Conservation (phyloP, 2,113 vertebrate genomes). For the Pygathrix nemaeus region DNA sequence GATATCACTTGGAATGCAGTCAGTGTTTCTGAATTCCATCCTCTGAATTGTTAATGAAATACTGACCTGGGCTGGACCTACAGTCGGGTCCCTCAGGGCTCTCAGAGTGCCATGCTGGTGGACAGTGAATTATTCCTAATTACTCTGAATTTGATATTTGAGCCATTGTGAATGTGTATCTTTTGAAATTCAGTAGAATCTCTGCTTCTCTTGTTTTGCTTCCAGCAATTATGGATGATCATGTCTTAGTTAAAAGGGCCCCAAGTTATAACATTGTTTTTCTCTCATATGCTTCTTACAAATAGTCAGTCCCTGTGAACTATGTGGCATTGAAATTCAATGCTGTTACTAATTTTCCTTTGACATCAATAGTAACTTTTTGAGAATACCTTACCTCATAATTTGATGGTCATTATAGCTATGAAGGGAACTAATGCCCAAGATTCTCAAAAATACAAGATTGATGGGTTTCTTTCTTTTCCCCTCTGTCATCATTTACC, state of each 20-base stretch:
- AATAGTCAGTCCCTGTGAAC: neutral
- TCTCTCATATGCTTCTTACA: neutral
- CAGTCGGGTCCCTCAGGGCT: neutral
- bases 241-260: neutral
- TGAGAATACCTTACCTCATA: neutral
- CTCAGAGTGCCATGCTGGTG: neutral
- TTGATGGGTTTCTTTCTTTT: neutral
- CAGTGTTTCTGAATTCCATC: slow-evolving; percentile 4
- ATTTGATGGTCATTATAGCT: neutral
- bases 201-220: neutral
- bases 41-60: neutral
- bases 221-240: neutral
- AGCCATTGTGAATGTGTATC: neutral
- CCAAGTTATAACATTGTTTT: neutral
- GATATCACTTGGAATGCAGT: neutral
- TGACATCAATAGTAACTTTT: neutral
- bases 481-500: neutral
- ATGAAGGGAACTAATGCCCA: neutral
- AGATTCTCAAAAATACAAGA: neutral
- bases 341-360: neutral
- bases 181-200: neutral
- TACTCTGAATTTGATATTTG: neutral
- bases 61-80: neutral
- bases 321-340: neutral
- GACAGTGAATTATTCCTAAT: slow-evolving; percentile 10